phyloP scores from a whole-genome alignment of 2,797 vertebrate genomes.

The Lutjanus campechanus region DNA sequence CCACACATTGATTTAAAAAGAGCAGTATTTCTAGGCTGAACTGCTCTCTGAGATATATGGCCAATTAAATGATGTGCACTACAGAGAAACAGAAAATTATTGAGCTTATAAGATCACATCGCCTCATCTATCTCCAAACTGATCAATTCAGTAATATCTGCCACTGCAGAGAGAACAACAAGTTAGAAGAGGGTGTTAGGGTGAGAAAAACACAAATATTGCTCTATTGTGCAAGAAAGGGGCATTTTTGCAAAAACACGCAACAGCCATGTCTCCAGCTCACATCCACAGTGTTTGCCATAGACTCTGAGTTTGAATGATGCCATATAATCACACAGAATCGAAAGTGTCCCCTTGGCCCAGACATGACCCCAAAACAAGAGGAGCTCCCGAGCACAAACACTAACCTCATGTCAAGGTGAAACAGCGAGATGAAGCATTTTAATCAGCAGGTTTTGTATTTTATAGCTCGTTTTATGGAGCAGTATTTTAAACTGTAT shows the following conservation, averaged over 20 bases:
- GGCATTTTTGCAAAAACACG: slow-evolving; percentile 5
- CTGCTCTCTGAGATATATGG: slow-evolving; percentile 39
- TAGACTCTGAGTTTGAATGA: slow-evolving; percentile 23
- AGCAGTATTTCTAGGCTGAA: slow-evolving; percentile 22
- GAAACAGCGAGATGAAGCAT: slow-evolving; percentile 28
- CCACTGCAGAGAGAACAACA: slow-evolving; percentile 13
- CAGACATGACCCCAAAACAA: slow-evolving; percentile 65
- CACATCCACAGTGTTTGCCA: slow-evolving; percentile 12
- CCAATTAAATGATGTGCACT: slow-evolving; percentile 48
- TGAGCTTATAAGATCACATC: slow-evolving; percentile 47
- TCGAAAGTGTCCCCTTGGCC: slow-evolving; percentile 40
- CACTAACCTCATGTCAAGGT: slow-evolving; percentile 39
- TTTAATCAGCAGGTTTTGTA: slow-evolving; percentile 33
- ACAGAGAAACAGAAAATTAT: slow-evolving; percentile 50
- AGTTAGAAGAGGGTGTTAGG: background rate
- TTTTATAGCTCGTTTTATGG: slow-evolving; percentile 8
- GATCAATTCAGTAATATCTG: slow-evolving; percentile 47
- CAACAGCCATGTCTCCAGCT: slow-evolving; percentile 1
- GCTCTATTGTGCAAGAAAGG: background rate
- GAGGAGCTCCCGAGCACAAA: slow-evolving; percentile 31
- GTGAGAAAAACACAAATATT: background rate
- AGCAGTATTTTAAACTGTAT: slow-evolving; percentile 14
- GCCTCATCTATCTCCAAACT: slow-evolving; percentile 57
- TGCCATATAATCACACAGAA: slow-evolving; percentile 34
- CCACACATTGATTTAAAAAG: slow-evolving; percentile 41